phyloP scores from a whole-genome alignment of 1,140 invertebrate species.

The Pogonomyrmex californicus region DNA sequence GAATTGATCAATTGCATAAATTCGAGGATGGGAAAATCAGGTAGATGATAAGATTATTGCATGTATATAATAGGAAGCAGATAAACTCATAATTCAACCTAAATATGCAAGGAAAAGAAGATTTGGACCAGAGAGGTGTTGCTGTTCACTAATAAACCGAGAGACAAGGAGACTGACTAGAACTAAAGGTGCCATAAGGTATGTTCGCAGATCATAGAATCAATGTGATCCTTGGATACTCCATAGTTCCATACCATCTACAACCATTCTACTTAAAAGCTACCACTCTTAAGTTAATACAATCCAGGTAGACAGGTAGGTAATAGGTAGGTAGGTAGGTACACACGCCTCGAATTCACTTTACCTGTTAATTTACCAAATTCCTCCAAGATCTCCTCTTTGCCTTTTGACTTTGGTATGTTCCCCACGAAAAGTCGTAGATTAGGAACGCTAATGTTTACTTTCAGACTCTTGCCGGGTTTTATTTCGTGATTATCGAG shows the following conservation, averaged over 20 bases:
- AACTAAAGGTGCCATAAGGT: slow-evolving; percentile 84
- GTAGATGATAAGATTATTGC: slow-evolving; percentile 30
- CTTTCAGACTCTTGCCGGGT: slow-evolving; percentile 99
- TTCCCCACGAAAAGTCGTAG: slow-evolving; percentile 99
- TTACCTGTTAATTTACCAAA: slow-evolving; percentile 99
- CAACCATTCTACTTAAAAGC: slow-evolving; percentile 87
- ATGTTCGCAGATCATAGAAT: slow-evolving; percentile 68
- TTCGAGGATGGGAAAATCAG: slow-evolving; percentile 12
- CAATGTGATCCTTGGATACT: slow-evolving; percentile 78
- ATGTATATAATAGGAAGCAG: slow-evolving; percentile 69
- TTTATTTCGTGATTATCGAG: slow-evolving; percentile 99
- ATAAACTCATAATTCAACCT: slow-evolving; percentile 86
- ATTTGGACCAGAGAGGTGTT: slow-evolving; percentile 88
- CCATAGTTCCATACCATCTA: slow-evolving; percentile 86
- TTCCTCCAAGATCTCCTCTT: slow-evolving; percentile 99
- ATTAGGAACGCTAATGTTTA: slow-evolving; percentile 99
- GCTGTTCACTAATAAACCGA: slow-evolving; percentile 88
- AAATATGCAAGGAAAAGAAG: slow-evolving; percentile 87
- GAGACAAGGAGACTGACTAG: slow-evolving; percentile 87
- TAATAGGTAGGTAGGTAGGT: slow-evolving; percentile 86
- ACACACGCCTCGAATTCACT: slow-evolving; percentile 90
- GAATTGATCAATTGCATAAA: slow-evolving; percentile 60
- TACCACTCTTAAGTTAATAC: slow-evolving; percentile 87
- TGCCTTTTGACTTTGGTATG: slow-evolving; percentile 99
- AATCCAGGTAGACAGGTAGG: slow-evolving; percentile 85